Evolutionary conservation across 2,113 vertebrate genomes (phyloP).

Genomic region (Irena cyanogastra): DNA sequence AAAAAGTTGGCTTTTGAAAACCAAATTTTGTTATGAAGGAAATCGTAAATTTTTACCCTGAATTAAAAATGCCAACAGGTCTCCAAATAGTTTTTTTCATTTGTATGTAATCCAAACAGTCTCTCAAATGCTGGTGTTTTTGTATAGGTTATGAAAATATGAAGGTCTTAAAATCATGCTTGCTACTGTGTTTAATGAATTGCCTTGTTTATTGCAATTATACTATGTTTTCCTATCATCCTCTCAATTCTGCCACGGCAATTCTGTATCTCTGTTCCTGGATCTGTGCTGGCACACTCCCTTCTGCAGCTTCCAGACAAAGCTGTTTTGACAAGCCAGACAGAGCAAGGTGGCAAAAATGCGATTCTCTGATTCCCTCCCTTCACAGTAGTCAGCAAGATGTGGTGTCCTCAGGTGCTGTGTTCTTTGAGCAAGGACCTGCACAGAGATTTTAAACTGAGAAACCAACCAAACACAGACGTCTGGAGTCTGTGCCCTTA

Average conservation of each 20-base stretch:
- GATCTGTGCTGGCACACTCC: background rate
- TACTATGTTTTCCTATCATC: background rate
- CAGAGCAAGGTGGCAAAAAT: background rate
- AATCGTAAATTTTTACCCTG: background rate
- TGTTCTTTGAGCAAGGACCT: background rate
- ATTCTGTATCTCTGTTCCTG: background rate
- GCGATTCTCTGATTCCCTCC: background rate
- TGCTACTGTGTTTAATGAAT: background rate
- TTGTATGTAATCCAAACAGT: background rate
- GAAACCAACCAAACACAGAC: background rate
- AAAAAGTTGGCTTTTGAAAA: background rate
- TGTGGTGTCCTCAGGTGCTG: background rate
- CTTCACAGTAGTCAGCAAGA: background rate
- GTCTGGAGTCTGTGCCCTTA: background rate
- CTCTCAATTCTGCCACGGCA: background rate
- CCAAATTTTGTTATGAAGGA: background rate
- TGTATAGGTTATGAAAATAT: background rate
- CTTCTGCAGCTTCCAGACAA: background rate
- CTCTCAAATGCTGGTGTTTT: background rate
- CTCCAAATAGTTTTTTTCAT: background rate
- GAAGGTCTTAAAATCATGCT: background rate
- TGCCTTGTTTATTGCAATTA: background rate
- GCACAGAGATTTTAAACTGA: background rate
- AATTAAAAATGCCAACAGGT: background rate
- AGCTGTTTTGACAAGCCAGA: background rate